Conservation (phyloP, 2,797 vertebrate species). For the Naso thynnoides region DNA sequence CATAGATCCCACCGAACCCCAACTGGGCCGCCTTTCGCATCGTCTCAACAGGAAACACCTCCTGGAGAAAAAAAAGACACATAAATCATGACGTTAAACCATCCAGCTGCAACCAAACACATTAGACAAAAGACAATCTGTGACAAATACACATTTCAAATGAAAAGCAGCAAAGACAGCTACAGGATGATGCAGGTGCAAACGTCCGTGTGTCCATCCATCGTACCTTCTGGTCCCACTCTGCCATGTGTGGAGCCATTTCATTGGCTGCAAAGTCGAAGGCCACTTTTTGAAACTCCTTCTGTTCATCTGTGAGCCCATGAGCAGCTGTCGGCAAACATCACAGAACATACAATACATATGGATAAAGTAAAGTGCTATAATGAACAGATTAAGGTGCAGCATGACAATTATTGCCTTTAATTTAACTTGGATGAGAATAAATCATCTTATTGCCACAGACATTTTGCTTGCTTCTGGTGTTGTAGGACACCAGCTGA, state of each 20-base stretch:
- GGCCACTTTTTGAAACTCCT: conserved; percentile 96
- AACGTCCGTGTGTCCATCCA: not conserved
- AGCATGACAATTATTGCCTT: not conserved
- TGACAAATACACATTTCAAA: not conserved
- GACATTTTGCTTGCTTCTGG: not conserved
- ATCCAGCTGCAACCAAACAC: too few species aligned
- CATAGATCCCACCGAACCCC: conserved; percentile 95
- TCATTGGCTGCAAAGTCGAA: conserved; percentile 95
- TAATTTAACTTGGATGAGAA: too few species aligned
- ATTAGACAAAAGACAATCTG: not conserved
- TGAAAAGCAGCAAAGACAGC: not conserved
- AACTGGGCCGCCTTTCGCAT: conserved; percentile 93
- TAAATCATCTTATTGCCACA: not conserved
- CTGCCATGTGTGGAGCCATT: conserved; percentile 95
- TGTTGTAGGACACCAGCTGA: not conserved
- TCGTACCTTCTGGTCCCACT: conserved; percentile 95
- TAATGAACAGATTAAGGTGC: not conserved
- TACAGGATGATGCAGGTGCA: not conserved
- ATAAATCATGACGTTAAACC: not conserved
- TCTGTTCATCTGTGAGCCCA: conserved; percentile 95
- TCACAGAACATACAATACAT: not conserved
- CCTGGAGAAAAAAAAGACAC: conserved; percentile 78
- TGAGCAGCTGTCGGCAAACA: conserved; percentile 83
- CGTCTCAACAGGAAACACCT: conserved; percentile 92
- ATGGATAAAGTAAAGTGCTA: not conserved